These are phyloP conservation scores for Nicator chloris DNA, from an alignment of 2,113 vertebrate genomes.

Conservation along the genomic window DNA sequence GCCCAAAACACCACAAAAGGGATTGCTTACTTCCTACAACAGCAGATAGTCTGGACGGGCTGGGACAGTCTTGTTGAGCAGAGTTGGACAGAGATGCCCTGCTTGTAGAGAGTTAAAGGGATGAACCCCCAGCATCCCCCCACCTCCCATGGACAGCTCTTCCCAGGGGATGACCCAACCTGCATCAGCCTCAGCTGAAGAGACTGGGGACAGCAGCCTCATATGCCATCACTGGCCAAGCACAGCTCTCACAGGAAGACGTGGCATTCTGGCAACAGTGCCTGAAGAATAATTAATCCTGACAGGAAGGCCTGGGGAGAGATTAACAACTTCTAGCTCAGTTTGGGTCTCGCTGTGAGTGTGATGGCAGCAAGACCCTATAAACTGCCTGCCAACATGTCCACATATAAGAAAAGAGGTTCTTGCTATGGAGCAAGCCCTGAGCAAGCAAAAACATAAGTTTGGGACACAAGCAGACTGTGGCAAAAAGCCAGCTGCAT, in stretches of 20 bases:
- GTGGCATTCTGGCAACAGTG: slow-evolving; percentile 10
- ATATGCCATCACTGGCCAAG: not conserved
- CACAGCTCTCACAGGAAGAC: not conserved
- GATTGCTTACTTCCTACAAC: not conserved
- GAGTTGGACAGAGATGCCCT: not conserved
- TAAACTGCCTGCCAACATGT: not conserved
- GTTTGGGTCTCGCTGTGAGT: not conserved
- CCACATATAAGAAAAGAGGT: not conserved
- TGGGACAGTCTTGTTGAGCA: not conserved
- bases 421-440: not conserved
- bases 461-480: not conserved
- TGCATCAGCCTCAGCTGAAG: not conserved
- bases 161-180: not conserved
- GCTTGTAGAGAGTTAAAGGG: not conserved
- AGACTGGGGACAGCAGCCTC: not conserved
- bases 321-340: slow-evolving; percentile 32
- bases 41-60: not conserved
- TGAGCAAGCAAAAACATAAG: not conserved
- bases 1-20: not conserved
- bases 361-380: not conserved
- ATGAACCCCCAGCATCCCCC: not conserved
- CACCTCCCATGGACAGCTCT: not conserved
- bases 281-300: slow-evolving; percentile 38
- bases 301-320: slow-evolving; percentile 32
- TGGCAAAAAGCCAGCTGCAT: not conserved